These are phyloP conservation scores for Ceyx melanurus DNA, from an alignment of 2,113 vertebrate genomes.

Conservation along the genomic window DNA sequence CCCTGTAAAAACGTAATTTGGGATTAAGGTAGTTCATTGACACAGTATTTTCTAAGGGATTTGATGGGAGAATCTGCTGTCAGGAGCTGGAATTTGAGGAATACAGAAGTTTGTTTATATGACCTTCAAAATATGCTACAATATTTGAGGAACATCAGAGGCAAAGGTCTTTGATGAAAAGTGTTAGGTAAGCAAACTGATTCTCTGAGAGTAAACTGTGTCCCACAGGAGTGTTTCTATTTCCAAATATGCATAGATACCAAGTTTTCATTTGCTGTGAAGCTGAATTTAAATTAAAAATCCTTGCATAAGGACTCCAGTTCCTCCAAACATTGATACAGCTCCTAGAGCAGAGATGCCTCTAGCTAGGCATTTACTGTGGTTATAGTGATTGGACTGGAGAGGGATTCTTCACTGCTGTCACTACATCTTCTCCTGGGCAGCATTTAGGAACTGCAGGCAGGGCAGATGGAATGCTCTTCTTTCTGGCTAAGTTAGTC, in stretches of 20 bases:
- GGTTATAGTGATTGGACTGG: neutral
- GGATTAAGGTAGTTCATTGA: neutral
- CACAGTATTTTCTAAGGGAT: neutral
- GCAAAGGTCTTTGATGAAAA: neutral
- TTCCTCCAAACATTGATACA: neutral
- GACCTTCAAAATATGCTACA: neutral
- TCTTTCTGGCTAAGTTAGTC: conserved; percentile 29
- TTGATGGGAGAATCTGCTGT: neutral
- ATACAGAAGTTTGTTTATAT: neutral
- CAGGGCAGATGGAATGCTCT: neutral
- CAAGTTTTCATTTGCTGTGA: neutral
- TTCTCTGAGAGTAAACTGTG: neutral
- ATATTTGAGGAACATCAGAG: neutral
- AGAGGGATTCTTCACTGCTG: neutral
- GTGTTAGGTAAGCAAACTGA: neutral
- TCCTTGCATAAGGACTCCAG: neutral
- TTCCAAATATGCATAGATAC: neutral
- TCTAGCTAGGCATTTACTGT: neutral
- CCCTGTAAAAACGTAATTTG: neutral
- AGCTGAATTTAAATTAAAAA: neutral
- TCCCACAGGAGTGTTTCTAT: neutral
- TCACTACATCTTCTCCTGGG: neutral
- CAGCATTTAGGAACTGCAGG: neutral
- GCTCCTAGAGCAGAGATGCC: neutral
- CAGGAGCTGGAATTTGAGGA: neutral